Base-by-base conservation (phyloP, 53 echinoderm and acorn worm genomes). In the Echinarachnius parma region DNA sequence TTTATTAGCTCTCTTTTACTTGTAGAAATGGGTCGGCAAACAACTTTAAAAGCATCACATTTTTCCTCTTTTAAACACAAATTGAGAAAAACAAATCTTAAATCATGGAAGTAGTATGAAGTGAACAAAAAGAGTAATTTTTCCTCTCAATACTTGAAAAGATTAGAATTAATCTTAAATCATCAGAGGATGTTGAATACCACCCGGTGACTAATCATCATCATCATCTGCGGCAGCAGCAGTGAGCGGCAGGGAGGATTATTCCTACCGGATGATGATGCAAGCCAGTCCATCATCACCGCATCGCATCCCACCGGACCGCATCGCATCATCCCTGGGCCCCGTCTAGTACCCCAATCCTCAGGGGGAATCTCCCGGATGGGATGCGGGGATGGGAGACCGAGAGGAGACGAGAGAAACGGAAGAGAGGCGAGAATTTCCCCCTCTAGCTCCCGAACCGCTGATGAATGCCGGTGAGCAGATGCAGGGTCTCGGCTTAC, bases 201-300 rank as follows among this genome's bases (percentile, higher is more conserved):
- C 68, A 21, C 22, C 5, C 34, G 68, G 68, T 68, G 68, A 68
- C 68, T 68, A 68, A 68, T 68, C 68, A 21, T n/a, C n/a, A n/a
- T n/a, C n/a, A n/a, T n/a, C n/a, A n/a, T n/a, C n/a, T n/a, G n/a
- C n/a, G n/a, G n/a, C n/a, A n/a, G n/a, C n/a, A n/a, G n/a, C n/a
- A n/a, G n/a, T n/a, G n/a, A n/a, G n/a, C n/a, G n/a, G n/a, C n/a
- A n/a, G n/a, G 52, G 13, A 53, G 48, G 68, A 49, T 20, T 68
- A n/a, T n/a, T n/a, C n/a, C 53, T 68, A 68, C 53, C 53, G 68
- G 68, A 68, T 68, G 68, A 33, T 9, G 25, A 21, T 32, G 31
- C 68, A n/a, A n/a, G n/a, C n/a, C n/a, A n/a, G n/a, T 68, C 68
- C 68, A 68, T 68, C 68, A 68, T 68, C 68, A 34, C 34, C 31